Conservation (phyloP, 2,797 vertebrate species). For the Brotula barbata region DNA sequence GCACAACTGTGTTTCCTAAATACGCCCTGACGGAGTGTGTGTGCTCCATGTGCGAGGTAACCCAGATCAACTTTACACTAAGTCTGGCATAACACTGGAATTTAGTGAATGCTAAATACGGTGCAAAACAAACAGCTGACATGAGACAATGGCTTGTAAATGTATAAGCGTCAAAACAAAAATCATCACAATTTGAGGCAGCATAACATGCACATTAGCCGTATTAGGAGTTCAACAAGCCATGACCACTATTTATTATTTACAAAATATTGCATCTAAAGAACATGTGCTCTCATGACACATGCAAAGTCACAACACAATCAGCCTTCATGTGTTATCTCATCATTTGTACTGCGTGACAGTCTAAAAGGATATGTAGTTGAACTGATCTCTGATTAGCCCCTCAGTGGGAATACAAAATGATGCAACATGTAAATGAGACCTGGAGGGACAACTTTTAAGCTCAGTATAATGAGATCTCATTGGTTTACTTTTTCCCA, state of each 20-base stretch:
- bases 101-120: conserved; percentile 1
- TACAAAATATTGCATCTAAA: conserved; percentile 26
- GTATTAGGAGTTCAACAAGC: conserved; percentile 28
- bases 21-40: conserved; percentile 16
- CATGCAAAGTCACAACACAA: conserved; percentile 24
- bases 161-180: background rate
- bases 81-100: background rate
- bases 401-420: conserved; percentile 53
- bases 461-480: conserved; percentile 72
- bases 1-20: conserved; percentile 42
- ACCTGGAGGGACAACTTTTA: conserved; percentile 64
- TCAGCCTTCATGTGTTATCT: conserved; percentile 39
- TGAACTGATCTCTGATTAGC: conserved; percentile 62
- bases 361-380: conserved; percentile 39
- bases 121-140: conserved; percentile 12
- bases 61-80: conserved; percentile 3
- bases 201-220: conserved; percentile 35
- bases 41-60: background rate
- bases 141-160: background rate
- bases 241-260: conserved; percentile 35
- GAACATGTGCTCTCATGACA: conserved; percentile 16
- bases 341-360: conserved; percentile 40
- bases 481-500: conserved; percentile 65
- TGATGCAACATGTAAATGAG: conserved; percentile 71
- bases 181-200: conserved; percentile 16